Evolutionary conservation across 2,797 vertebrate species (phyloP), one percentile per base, ranked within the genome.

Genomic region (Helicolenus hilgendorfi): DNA sequence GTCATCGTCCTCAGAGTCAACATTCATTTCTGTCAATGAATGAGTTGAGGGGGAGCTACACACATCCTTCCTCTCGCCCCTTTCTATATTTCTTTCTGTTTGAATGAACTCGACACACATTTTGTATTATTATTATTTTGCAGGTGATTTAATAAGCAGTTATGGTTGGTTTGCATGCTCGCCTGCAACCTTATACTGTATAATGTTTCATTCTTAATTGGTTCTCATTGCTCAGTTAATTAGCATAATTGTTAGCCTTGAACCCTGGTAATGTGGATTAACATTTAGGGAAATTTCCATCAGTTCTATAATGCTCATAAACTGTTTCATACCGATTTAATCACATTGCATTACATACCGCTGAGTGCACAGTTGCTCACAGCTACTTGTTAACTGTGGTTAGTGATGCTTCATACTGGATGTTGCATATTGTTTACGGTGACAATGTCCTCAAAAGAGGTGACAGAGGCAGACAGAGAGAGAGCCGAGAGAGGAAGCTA

Each of bases 401-500:
- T 26, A 63, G 22, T 45, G 41, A 69, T n/a, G n/a, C 29, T n/a
- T 76, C 11, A n/a, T 22, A 20, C 41, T 31, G 26, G n/a, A 62
- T 77, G 72, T 26, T 80, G 31, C 14, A 11, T 69, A 13, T 71
- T 49, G 68, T 77, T 63, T 78, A 36, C 27, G 58, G 5, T 74
- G 58, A 58, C 65, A 56, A 10, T 81, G 72, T 31, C 67, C 11
- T 77, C 27, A 67, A 65, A 71, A 83, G 60, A 58, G 75, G 63
- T 77, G 86, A 79, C 74, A 49, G 38, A 77, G 62, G 74, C 49
- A 55, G 49, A 55, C 49, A 67, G 55, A 64, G 75, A 88, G 84
- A 73, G 45, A 80, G 80, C 69, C 74, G 65, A 85, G 70, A 72
- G 72, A 83, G 49, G 65, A 83, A 83, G 60, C 59, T 26, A 13